Conservation (phyloP, 2,113 vertebrate genomes). For the Tiliqua scincoides region DNA sequence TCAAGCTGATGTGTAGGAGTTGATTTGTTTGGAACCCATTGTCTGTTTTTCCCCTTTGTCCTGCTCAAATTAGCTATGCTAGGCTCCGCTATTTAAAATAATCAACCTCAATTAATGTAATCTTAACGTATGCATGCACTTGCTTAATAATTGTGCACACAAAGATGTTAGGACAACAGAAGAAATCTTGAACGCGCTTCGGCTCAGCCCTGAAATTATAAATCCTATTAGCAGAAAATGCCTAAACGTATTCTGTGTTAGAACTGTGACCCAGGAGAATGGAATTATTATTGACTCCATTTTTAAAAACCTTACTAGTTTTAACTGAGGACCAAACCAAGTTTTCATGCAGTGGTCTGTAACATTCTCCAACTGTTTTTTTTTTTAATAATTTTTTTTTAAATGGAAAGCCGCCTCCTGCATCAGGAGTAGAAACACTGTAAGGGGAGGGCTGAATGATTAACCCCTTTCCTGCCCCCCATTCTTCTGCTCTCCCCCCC, state of each 20-base stretch:
- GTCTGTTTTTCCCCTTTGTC: background rate
- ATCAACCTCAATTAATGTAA: background rate
- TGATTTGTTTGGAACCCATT: constrained; percentile 30
- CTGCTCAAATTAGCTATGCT: fast-evolving
- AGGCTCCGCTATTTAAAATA: constrained; percentile 9
- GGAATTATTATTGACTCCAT: constrained; percentile 6
- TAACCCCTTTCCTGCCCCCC: background rate
- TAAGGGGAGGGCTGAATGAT: background rate
- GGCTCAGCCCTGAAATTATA: background rate
- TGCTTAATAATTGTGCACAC: constrained; percentile 30
- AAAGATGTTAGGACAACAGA: constrained; percentile 6
- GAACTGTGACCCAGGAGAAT: background rate
- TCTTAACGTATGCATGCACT: background rate
- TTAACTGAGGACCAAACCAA: background rate
- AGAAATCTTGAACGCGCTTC: background rate
- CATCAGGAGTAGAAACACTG: background rate
- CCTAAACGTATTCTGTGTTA: background rate
- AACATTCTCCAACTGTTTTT: background rate
- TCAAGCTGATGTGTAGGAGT: constrained; percentile 40
- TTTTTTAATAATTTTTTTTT: background rate
- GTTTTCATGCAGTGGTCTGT: background rate
- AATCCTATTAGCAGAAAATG: background rate
- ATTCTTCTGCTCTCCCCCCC: background rate
- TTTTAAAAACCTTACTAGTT: background rate
- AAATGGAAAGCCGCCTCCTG: background rate